Percentiles rank a stretch among this genome's conserved stretches.
Evolutionary conservation across 2,113 vertebrate genomes (phyloP).

Genomic region (Tenebrosternarchus preto): DNA sequence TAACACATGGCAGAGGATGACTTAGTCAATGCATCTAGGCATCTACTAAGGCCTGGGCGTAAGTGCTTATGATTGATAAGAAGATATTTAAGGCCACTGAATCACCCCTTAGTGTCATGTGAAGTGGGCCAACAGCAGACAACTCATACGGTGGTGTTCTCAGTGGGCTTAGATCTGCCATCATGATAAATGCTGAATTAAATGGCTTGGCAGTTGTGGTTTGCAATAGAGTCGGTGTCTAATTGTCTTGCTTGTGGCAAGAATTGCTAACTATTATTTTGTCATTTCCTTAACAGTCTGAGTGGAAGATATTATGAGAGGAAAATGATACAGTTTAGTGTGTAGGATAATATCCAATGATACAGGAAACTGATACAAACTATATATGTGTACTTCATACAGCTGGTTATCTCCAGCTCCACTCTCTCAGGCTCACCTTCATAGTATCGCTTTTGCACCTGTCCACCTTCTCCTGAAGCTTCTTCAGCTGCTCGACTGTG

Average conservation of each 20-base stretch:
- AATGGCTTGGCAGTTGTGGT: slow-evolving; percentile 5
- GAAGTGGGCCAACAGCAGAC: slow-evolving; percentile 31
- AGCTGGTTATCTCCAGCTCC: background rate
- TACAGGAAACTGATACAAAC: background rate
- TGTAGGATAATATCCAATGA: too few species aligned
- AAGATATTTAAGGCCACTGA: slow-evolving; percentile 37
- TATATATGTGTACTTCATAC: background rate
- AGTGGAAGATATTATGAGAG: background rate
- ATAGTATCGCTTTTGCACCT: slow-evolving; percentile 93
- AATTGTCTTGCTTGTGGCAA: slow-evolving; percentile 9
- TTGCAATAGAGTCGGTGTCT: background rate
- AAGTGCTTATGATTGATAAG: slow-evolving; percentile 33
- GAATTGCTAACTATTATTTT: background rate
- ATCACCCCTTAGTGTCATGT: slow-evolving; percentile 20
- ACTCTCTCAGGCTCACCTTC: slow-evolving; percentile 75
- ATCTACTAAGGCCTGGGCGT: background rate
- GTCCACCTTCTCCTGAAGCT: slow-evolving; percentile 93
- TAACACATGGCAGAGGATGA: background rate
- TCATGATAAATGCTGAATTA: slow-evolving; percentile 7
- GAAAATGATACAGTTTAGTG: too few species aligned
- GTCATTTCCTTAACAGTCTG: background rate
- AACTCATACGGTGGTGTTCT: slow-evolving; percentile 20
- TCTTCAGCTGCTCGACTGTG: slow-evolving; percentile 89
- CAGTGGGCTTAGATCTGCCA: slow-evolving; percentile 32
- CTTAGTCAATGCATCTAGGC: too few species aligned